Percentiles rank a stretch among this genome's conserved stretches.
Evolutionary conservation across 2,888 invertebrate genomes (phyloP).

Genomic region (Cephonodes hylas): DNA sequence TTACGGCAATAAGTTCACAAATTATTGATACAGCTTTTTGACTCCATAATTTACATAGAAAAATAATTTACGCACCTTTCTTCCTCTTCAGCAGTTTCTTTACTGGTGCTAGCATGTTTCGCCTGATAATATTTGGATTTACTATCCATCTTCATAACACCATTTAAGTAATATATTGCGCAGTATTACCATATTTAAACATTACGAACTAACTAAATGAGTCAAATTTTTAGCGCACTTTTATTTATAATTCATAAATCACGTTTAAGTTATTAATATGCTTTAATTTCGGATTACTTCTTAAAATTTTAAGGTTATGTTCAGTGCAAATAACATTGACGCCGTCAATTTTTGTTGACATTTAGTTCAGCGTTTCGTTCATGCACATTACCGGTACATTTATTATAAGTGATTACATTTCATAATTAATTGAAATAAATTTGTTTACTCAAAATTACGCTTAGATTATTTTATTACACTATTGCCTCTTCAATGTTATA

Average conservation of each 20-base stretch:
- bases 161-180: constrained; percentile 23
- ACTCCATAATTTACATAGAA: neutral
- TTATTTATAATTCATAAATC: too few species aligned
- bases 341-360: neutral
- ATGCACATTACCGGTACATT: too few species aligned
- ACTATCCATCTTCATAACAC: constrained; percentile 59
- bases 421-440: too few species aligned
- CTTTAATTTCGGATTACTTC: neutral
- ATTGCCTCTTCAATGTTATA: too few species aligned
- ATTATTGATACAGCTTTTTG: too few species aligned
- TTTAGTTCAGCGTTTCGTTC: neutral
- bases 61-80: constrained; percentile 41
- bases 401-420: too few species aligned
- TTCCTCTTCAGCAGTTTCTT: constrained; percentile 59
- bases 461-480: too few species aligned
- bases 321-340: neutral
- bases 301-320: neutral
- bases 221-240: neutral
- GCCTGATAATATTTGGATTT: constrained; percentile 42
- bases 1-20: too few species aligned
- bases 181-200: constrained; percentile 28
- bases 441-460: too few species aligned
- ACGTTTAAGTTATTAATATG: neutral
- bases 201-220: constrained; percentile 8
- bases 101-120: constrained; percentile 53